phyloP scores from a whole-genome alignment of 2,113 vertebrate species.

The Cervus canadensis region DNA sequence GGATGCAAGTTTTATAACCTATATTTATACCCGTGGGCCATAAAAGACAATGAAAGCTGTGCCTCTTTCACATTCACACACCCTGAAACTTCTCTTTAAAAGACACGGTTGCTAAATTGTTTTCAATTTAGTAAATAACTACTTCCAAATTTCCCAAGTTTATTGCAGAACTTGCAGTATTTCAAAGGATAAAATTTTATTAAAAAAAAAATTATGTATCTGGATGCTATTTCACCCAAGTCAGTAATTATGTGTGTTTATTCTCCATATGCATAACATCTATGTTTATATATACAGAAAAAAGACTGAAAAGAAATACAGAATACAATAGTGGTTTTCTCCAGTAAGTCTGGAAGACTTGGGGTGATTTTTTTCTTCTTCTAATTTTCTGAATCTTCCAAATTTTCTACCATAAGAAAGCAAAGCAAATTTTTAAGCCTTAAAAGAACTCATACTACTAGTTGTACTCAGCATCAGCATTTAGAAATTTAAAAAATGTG shows the following conservation, averaged over 20 bases:
- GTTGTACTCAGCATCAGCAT: not conserved
- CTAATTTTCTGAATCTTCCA: not conserved
- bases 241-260: not conserved
- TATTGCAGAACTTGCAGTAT: not conserved
- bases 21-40: not conserved
- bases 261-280: not conserved
- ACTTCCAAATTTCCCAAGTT: not conserved
- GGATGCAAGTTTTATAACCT: not conserved
- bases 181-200: constrained; percentile 24
- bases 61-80: not conserved
- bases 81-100: not conserved
- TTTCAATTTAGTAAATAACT: not conserved
- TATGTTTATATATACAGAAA: not conserved
- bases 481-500: not conserved
- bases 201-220: not conserved
- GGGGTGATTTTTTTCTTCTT: not conserved
- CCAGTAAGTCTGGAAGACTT: not conserved
- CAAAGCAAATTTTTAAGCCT: constrained; percentile 8
- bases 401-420: not conserved
- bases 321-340: not conserved
- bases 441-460: not conserved
- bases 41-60: not conserved
- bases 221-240: not conserved
- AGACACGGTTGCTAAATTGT: not conserved
- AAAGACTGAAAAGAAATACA: not conserved